A percentile compares a stretch with the other conserved stretches of the same genome.
Conservation (phyloP, 2,113 vertebrate species). For the Hymenochirus boettgeri region DNA sequence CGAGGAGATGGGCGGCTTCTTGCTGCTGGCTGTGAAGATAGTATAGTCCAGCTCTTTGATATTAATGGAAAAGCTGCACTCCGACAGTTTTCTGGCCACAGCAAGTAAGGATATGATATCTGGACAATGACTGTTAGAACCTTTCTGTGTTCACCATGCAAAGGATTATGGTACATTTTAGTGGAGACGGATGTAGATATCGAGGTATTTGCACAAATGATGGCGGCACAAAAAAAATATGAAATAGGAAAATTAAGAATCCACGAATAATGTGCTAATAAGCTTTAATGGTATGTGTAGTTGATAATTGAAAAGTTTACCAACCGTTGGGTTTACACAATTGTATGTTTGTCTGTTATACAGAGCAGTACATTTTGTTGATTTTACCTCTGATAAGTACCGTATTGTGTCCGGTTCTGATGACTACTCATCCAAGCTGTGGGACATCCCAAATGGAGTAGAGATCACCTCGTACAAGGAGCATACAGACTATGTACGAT, state of each 20-base stretch:
- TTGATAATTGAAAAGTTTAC: no score
- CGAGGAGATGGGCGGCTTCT: conserved; percentile 85
- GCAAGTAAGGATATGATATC: conserved; percentile 69
- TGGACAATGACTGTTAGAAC: no score
- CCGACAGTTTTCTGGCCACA: conserved; percentile 81
- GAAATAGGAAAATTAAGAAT: no score
- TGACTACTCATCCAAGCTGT: conserved; percentile 82
- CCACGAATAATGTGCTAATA: no score
- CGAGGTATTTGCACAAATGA: no score
- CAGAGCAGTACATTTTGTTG: conserved; percentile 84
- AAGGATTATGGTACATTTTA: no score
- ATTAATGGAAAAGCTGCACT: conserved; percentile 76
- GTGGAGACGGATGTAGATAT: no score
- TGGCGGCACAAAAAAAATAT: no score
- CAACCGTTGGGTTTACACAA: no score
- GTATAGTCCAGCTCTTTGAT: conserved; percentile 80
- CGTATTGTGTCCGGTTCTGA: conserved; percentile 85
- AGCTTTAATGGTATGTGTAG: no score
- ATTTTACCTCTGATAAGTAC: conserved; percentile 85
- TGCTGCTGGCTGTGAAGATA: conserved; percentile 84
- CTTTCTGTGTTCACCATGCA: no score
- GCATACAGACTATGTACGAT: conserved; percentile 89
- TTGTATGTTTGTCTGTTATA: background rate
- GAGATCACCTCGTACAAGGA: conserved; percentile 75
- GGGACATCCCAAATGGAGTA: conserved; percentile 82